phyloP scores from a whole-genome alignment of 2,113 vertebrate species.

The Salvelinus sp. region DNA sequence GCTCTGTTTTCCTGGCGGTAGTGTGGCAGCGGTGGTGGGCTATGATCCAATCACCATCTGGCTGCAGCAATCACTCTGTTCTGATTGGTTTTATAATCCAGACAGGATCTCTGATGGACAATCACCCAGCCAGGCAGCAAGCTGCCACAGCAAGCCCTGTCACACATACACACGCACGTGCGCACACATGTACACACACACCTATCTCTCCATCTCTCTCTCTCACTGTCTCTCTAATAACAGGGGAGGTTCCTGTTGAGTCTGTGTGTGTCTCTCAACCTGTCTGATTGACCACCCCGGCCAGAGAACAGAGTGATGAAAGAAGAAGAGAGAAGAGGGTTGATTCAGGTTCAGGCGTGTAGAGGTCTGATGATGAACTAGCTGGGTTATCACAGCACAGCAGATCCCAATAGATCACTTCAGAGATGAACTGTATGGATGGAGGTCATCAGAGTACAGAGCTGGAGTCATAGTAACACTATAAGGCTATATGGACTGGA shows the following conservation, averaged over 20 bases:
- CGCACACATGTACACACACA: slow-evolving; percentile 44
- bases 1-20: too few species aligned
- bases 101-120: slow-evolving; percentile 67
- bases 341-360: too few species aligned
- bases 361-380: too few species aligned
- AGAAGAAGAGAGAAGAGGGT: too few species aligned
- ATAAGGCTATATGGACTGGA: too few species aligned
- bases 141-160: neutral
- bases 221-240: neutral
- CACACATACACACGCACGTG: neutral
- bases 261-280: neutral
- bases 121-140: neutral
- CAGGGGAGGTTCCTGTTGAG: too few species aligned
- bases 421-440: too few species aligned
- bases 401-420: too few species aligned
- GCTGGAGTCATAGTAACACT: too few species aligned
- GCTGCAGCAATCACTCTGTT: slow-evolving; percentile 69
- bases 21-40: slow-evolving; percentile 19
- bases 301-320: neutral
- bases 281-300: neutral
- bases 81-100: slow-evolving; percentile 77
- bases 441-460: too few species aligned
- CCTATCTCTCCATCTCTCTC: neutral
- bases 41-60: slow-evolving; percentile 68
- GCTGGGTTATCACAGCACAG: too few species aligned